These are phyloP conservation scores for Leistus spinibarbis DNA, from an alignment of 2,888 invertebrate genomes.

Conservation along the genomic window DNA sequence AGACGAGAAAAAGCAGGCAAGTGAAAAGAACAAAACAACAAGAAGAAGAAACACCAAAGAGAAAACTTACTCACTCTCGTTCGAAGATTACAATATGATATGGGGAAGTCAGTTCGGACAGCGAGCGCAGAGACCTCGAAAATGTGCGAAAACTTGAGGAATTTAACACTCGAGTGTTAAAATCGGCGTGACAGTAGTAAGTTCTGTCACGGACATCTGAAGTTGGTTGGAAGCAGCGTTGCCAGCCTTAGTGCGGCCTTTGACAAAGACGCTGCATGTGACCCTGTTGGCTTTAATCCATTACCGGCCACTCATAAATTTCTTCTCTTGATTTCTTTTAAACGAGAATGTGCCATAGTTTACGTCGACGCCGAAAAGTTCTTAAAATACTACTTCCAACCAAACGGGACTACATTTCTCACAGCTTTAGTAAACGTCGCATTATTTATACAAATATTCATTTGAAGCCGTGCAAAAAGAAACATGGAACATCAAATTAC, in stretches of 20 bases:
- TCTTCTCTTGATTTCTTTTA: slow-evolving; percentile 33
- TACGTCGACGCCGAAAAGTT: slow-evolving; percentile 34
- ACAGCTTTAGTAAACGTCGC: background rate
- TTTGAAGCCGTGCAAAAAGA: no score
- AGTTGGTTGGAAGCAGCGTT: background rate
- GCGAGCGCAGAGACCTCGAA: slow-evolving; percentile 6
- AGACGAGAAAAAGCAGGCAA: slow-evolving; percentile 6
- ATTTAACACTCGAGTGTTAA: slow-evolving; percentile 38
- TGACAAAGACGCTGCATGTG: background rate
- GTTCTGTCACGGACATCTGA: slow-evolving; percentile 27
- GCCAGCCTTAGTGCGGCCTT: slow-evolving; percentile 1
- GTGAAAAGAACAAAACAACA: slow-evolving; percentile 6
- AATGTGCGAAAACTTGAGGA: slow-evolving; percentile 31
- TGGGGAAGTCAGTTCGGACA: slow-evolving; percentile 26
- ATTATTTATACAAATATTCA: no score
- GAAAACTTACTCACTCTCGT: slow-evolving; percentile 14
- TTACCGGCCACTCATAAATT: slow-evolving; percentile 38
- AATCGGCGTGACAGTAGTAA: slow-evolving; percentile 33
- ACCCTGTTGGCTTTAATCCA: slow-evolving; percentile 38
- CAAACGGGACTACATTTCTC: background rate
- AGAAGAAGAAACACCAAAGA: background rate
- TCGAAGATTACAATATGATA: slow-evolving; percentile 36
- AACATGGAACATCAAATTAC: no score
- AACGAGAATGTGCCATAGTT: slow-evolving; percentile 37
- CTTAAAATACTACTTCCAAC: slow-evolving; percentile 36